phyloP scores from a whole-genome alignment of 2,888 invertebrate species.

The Stenotaenia linearis region DNA sequence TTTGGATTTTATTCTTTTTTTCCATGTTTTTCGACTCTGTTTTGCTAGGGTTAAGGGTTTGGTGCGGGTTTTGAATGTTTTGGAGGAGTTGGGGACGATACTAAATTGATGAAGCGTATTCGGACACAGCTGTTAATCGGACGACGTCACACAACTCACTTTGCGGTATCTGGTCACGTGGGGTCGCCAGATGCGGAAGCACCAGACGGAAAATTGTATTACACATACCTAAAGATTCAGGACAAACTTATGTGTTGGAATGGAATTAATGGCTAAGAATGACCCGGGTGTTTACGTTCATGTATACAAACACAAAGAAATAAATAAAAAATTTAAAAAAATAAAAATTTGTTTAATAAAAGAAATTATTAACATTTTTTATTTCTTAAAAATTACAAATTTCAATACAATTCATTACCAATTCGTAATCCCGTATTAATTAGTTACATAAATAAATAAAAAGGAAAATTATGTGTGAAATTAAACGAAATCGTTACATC shows the following conservation, averaged over 20 bases:
- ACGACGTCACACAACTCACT: slow-evolving; percentile 14
- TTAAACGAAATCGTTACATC: neutral
- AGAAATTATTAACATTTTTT: neutral
- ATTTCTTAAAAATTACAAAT: too few relatives aligned
- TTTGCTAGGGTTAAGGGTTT: neutral
- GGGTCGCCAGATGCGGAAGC: slow-evolving; percentile 26
- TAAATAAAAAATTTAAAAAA: neutral
- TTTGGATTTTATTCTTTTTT: neutral
- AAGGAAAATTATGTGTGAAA: neutral
- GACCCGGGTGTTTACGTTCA: neutral
- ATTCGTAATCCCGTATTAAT: neutral
- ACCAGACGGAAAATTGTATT: slow-evolving; percentile 1
- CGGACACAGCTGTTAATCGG: slow-evolving; percentile 24
- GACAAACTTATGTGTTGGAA: neutral
- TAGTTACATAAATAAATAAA: neutral
- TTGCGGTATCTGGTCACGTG: slow-evolving; percentile 30
- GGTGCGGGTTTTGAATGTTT: neutral
- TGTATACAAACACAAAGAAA: too few relatives aligned
- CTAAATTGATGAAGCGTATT: slow-evolving; percentile 7
- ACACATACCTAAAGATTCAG: slow-evolving; percentile 24
- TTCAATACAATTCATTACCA: too few relatives aligned
- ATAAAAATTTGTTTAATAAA: neutral
- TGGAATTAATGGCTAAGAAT: neutral
- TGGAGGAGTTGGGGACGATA: neutral
- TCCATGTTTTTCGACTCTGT: neutral